Base-by-base conservation (phyloP, 92 coral and sea anemone genomes). In the Actinostola sp. region DNA sequence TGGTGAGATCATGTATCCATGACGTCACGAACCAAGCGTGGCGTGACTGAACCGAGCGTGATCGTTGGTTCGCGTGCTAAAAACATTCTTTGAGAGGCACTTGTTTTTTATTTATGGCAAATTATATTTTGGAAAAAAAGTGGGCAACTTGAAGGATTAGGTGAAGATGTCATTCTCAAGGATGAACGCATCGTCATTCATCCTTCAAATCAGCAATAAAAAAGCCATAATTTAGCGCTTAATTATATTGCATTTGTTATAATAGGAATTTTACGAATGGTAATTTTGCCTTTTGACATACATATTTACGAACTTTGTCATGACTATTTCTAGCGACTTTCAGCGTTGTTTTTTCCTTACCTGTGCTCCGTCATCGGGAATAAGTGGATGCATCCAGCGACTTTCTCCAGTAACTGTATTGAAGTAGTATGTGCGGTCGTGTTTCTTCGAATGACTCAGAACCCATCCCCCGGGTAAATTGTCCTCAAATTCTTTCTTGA, bases 401-500 rank as follows among this genome's bases (percentile, higher is more conserved):
- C 97, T 87, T 77, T 90, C 97, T 50, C 89, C 97, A 8, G 97
- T 79, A 46, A 72, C 79, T 0, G 83, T 81, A 51, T 90, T 87
- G 70, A 90, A 90, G 70, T 90, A 90, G 56, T 90, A 90, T 39
- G 76, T 55, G n/a, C 92, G 72, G 17, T 85, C 90, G 72, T 90
- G 97, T 44, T 78, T 83, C 53, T 73, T 87, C 20, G 97, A 90
- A 49, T 92, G 72, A 63, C 92, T 86, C 60, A 88, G 71, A 2
- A 83, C 70, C 97, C 97, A 90, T n/a, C 91, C 88, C 16, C 79
- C 87, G 31, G 97, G 97, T 19, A 90, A 89, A 71, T 76, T 80
- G 52, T 89, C 86, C 49, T 83, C 88, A 63, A 90, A 90, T 31
- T 84, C 81, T 34, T 53, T 67, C 58, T 60, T 63, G 35, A 59